Percentiles rank a stretch among this genome's conserved stretches.
Conservation (phyloP, 2,888 invertebrate species). For the Lottia scabra region DNA sequence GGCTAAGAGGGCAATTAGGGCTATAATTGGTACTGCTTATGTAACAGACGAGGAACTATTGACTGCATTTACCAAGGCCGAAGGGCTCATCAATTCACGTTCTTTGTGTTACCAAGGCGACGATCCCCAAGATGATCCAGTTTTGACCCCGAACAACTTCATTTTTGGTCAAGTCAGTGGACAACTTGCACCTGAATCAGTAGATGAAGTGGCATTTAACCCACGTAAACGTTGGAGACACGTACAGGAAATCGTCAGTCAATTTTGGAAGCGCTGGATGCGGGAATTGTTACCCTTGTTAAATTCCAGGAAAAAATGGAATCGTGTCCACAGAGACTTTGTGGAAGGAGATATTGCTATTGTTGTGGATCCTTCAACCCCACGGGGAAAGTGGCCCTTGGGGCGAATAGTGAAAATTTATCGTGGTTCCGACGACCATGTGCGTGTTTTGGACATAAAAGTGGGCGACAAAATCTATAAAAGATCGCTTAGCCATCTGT, state of each 20-base stretch:
- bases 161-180: slow-evolving; percentile 22
- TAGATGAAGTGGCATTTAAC: slow-evolving; percentile 9
- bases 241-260: slow-evolving; percentile 31
- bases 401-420: slow-evolving; percentile 25
- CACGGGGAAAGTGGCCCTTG: slow-evolving; percentile 29
- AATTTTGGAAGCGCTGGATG: slow-evolving; percentile 34
- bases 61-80: slow-evolving; percentile 34
- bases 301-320: slow-evolving; percentile 21
- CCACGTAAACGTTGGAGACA: slow-evolving; percentile 22
- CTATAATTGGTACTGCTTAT: slow-evolving; percentile 26
- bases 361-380: slow-evolving; percentile 21
- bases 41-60: slow-evolving; percentile 36
- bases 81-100: slow-evolving; percentile 31
- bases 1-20: slow-evolving; percentile 35
- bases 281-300: slow-evolving; percentile 25
- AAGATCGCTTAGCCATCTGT: too few species aligned
- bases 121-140: slow-evolving; percentile 5
- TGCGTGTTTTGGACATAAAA: background rate
- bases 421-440: slow-evolving; percentile 12
- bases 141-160: slow-evolving; percentile 24
- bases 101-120: slow-evolving; percentile 10
- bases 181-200: slow-evolving; percentile 30
- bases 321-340: slow-evolving; percentile 16
- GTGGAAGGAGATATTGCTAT: slow-evolving; percentile 28
- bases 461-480: background rate